A percentile compares a stretch with the other conserved stretches of the same genome.
Conservation (phyloP, 2,888 invertebrate genomes). For the Arctia plantaginis region DNA sequence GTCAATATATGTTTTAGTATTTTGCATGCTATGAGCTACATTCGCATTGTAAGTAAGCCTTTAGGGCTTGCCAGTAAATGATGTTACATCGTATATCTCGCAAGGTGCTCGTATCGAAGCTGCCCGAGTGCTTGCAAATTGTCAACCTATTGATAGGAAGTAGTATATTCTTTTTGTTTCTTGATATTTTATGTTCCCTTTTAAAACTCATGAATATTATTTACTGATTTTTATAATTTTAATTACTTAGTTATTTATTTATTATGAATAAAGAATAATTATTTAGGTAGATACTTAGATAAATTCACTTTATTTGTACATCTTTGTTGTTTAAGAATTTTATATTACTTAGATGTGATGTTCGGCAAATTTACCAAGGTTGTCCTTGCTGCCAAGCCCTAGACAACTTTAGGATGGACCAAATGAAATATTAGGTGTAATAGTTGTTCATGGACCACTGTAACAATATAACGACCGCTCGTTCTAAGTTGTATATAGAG, state of each 20-base stretch:
- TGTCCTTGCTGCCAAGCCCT: background rate
- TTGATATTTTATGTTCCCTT: slow-evolving; percentile 5
- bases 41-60: slow-evolving; percentile 51
- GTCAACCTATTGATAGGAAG: slow-evolving; percentile 34
- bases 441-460: background rate
- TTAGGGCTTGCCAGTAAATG: slow-evolving; percentile 45
- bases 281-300: background rate
- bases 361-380: background rate
- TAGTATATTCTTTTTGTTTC: slow-evolving; percentile 19
- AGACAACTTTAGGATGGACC: background rate
- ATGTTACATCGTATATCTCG: slow-evolving; percentile 47
- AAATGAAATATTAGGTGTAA: background rate
- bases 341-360: background rate
- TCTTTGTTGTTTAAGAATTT: background rate
- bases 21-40: slow-evolving; percentile 46
- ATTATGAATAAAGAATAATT: background rate
- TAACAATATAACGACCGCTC: slow-evolving; percentile 5
- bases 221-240: background rate
- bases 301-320: background rate
- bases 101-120: slow-evolving; percentile 38
- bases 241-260: background rate
- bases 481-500: slow-evolving; percentile 14
- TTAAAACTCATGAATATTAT: slow-evolving; percentile 23
- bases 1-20: slow-evolving; percentile 47
- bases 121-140: slow-evolving; percentile 42